Evolutionary conservation across 2,888 invertebrate genomes (phyloP).

Genomic region (Anticlea derivata): DNA sequence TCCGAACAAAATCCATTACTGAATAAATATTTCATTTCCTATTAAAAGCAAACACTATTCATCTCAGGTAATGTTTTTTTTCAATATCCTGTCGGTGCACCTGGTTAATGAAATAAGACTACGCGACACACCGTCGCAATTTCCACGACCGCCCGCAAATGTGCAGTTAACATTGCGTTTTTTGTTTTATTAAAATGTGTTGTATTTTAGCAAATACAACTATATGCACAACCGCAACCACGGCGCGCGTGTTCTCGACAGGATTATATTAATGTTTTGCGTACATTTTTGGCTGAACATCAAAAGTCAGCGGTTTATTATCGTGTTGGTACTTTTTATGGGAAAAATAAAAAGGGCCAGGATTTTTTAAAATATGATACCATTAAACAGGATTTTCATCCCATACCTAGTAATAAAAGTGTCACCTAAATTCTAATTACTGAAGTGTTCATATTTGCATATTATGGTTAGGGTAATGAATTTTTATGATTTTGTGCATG

Average conservation of each 20-base stretch:
- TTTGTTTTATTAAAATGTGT: conserved; percentile 18
- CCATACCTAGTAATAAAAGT: conserved; percentile 19
- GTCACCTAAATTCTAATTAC: conserved; percentile 25
- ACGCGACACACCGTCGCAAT: conserved; percentile 12
- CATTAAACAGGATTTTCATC: conserved; percentile 19
- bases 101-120: conserved; percentile 23
- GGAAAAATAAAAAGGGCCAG: conserved; percentile 18
- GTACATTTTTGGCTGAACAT: conserved; percentile 36
- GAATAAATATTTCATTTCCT: conserved; percentile 2
- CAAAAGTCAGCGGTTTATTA: conserved; percentile 34
- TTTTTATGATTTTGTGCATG: conserved; percentile 1
- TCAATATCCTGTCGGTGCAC: conserved; percentile 22
- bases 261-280: conserved; percentile 30
- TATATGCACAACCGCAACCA: conserved; percentile 27
- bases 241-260: conserved; percentile 31
- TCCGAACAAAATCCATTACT: conserved; percentile 3
- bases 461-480: conserved; percentile 21
- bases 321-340: conserved; percentile 20
- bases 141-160: conserved; percentile 17
- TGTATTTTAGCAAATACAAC: conserved; percentile 26
- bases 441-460: conserved; percentile 13
- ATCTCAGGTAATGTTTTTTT: conserved; percentile 4
- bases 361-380: conserved; percentile 19
- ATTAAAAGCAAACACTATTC: conserved; percentile 2
- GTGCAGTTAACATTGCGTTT: conserved; percentile 17